phyloP scores from a whole-genome alignment of 2,888 invertebrate genomes.

The Pimpla rufipes region DNA sequence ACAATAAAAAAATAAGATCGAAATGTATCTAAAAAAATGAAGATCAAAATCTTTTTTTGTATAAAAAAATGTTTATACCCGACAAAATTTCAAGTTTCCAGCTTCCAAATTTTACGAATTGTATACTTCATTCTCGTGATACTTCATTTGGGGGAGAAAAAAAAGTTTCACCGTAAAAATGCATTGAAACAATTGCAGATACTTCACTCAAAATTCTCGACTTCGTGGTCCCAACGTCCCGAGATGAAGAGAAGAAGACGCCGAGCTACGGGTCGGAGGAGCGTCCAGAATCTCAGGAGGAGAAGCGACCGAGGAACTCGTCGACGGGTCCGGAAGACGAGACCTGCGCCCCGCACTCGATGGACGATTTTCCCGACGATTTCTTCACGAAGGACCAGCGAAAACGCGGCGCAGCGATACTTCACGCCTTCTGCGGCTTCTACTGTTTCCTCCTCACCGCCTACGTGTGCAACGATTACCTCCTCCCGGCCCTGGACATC shows the following conservation, averaged over 20 bases:
- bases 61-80: too few relatives aligned
- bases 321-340: background rate
- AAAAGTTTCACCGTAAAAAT: too few relatives aligned
- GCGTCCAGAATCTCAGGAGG: background rate
- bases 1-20: background rate
- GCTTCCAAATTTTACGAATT: too few relatives aligned
- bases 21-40: background rate
- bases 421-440: constrained; percentile 91
- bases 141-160: too few relatives aligned
- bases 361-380: constrained; percentile 88
- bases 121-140: too few relatives aligned
- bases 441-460: constrained; percentile 95
- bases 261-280: background rate
- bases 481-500: constrained; percentile 95
- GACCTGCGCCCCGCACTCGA: constrained; percentile 82
- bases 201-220: background rate
- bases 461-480: constrained; percentile 96
- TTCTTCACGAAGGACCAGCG: constrained; percentile 89
- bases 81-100: too few relatives aligned
- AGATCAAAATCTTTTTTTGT: too few relatives aligned
- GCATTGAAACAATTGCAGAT: constrained; percentile 14
- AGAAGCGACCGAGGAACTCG: background rate
- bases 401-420: constrained; percentile 91
- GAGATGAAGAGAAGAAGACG: background rate
- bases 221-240: background rate